Base-by-base conservation (phyloP, 2,888 invertebrate species). In the Papilio protenor region DNA sequence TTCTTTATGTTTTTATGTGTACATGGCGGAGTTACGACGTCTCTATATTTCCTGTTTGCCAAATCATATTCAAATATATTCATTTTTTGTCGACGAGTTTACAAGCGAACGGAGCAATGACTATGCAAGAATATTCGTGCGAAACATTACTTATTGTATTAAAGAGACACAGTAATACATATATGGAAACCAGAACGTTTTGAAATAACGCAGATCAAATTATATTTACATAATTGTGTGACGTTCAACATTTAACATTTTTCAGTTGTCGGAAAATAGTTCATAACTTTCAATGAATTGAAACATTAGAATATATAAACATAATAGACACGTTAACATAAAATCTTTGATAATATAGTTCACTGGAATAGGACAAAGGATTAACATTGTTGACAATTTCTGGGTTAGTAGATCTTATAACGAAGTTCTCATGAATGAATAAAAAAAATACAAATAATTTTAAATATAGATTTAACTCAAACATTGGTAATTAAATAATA, bases 41-140 rank as follows among this genome's bases (percentile, higher is more conserved):
- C 88, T 87, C 83, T 87, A 88, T 91, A 92, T 92, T 94, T 94
- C 93, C 93, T 94, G 93, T 91, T 93, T 81, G 89, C 87, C 81
- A 91, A 92, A 92, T 91, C 88, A 88, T 88, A 94, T 93, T 92
- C 89, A 92, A 94, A 93, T 93, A 82, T 93, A 93, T 94, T 90
- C 93, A 91, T 91, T 88, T 92, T 92, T 93, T 93, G 91, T 90
- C 88, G 90, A 90, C 88, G 86, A 87, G 87, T 87, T 87, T 88
- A 87, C 87, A 85, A 86, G 81, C 80, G 83, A 81, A 78, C 80
- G 82, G 81, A 69, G 75, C 79, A 76, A 75, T 79, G 71, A 75
- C 72, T 77, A 81, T 75, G 66, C 40, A 61, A 52, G 55, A 75
- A 69, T 75, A 77, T 73, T 75, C 79, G 77, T 79, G 59, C 77